phyloP scores from a whole-genome alignment of 2,888 invertebrate species.

The Phyllotreta striolata region DNA sequence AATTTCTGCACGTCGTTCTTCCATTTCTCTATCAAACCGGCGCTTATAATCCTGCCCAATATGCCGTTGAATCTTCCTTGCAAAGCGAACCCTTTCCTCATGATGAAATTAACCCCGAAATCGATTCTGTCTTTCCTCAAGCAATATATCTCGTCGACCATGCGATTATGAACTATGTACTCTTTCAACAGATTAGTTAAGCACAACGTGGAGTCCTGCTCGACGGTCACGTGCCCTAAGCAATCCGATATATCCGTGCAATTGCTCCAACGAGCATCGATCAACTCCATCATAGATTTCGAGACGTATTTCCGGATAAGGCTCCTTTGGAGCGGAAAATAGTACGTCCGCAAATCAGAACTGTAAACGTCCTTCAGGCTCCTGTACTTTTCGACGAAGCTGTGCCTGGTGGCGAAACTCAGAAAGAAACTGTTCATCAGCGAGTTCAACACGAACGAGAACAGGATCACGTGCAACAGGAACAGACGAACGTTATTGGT shows the following conservation, averaged over 20 bases:
- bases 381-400: slow-evolving; percentile 26
- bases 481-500: slow-evolving; percentile 27
- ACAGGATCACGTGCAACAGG: slow-evolving; percentile 22
- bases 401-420: slow-evolving; percentile 24
- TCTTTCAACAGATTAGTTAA: slow-evolving; percentile 21
- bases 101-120: slow-evolving; percentile 28
- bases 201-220: slow-evolving; percentile 30
- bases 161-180: slow-evolving; percentile 26
- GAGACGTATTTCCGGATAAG: not conserved
- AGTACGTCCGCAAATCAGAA: slow-evolving; percentile 29
- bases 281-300: not conserved
- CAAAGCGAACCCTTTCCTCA: slow-evolving; percentile 35
- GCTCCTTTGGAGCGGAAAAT: slow-evolving; percentile 20
- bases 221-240: slow-evolving; percentile 25
- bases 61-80: slow-evolving; percentile 24
- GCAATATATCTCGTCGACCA: slow-evolving; percentile 23
- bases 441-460: not conserved
- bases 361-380: slow-evolving; percentile 30
- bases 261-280: slow-evolving; percentile 15
- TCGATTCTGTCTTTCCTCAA: slow-evolving; percentile 22
- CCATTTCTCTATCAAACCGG: slow-evolving; percentile 35
- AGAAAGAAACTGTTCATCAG: slow-evolving; percentile 27
- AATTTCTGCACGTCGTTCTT: slow-evolving; percentile 22
- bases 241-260: slow-evolving; percentile 25
- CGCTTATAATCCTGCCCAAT: slow-evolving; percentile 22